Conservation (phyloP, 92 coral and sea anemone genomes). For the Nematostella vectensis region DNA sequence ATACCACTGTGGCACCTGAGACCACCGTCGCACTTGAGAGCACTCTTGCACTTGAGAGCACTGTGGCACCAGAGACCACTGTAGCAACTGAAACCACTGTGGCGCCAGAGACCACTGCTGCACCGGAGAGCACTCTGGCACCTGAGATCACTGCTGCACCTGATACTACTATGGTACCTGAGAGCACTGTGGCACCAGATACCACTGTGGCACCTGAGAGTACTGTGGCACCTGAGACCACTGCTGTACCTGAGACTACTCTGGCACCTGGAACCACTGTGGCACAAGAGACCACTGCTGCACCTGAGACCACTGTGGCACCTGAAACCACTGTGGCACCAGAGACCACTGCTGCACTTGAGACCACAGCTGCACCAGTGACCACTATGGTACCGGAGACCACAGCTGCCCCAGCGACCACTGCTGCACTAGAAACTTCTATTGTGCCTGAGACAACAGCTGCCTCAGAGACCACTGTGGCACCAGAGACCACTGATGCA, state of each 20-base stretch:
- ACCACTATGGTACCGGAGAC: constrained; percentile 3
- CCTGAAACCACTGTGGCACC: constrained; percentile 7
- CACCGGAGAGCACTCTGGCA: constrained; percentile 1
- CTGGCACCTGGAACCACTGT: constrained; percentile 6
- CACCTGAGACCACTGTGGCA: constrained; percentile 6
- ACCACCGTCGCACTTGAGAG: constrained; percentile 6
- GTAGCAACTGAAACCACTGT: not conserved
- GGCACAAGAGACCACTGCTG: not conserved
- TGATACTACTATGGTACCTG: not conserved
- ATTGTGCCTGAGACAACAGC: not conserved
- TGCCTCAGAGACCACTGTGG: constrained; percentile 2
- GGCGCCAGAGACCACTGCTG: constrained; percentile 1
- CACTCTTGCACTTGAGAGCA: constrained; percentile 2
- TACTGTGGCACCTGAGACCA: constrained; percentile 5
- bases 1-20: constrained; percentile 5
- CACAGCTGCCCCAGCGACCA: not conserved
- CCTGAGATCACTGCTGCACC: constrained; percentile 2
- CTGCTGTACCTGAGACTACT: constrained; percentile 3
- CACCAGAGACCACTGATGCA: constrained; percentile 2
- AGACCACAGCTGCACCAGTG: constrained; percentile 4
- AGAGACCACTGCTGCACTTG: constrained; percentile 4
- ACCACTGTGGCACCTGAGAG: not conserved
- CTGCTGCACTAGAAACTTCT: not conserved
- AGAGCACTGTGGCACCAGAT: constrained; percentile 3
- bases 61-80: constrained; percentile 2